A percentile compares a stretch with the other conserved stretches of the same genome.
These are phyloP conservation scores for Pterophyllum scalare DNA, from an alignment of 2,113 vertebrate genomes.

Conservation along the genomic window DNA sequence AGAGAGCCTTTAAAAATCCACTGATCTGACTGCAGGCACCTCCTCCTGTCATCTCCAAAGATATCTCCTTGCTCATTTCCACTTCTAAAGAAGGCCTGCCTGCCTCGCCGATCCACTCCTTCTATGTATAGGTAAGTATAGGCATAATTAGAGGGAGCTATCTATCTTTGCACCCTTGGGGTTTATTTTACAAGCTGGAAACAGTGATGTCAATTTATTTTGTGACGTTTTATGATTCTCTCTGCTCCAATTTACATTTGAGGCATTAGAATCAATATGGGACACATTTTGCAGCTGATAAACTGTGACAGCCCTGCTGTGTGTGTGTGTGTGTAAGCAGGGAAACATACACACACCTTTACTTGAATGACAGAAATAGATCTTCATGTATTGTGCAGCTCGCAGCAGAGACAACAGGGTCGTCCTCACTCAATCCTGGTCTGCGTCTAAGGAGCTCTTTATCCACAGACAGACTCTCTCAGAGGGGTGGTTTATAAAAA, in stretches of 20 bases:
- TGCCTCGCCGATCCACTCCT: not conserved
- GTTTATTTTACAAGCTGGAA: conserved; percentile 35
- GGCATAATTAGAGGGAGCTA: conserved; percentile 38
- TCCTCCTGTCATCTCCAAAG: conserved; percentile 48
- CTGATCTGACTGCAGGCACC: conserved; percentile 35
- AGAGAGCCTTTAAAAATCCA: conserved; percentile 13
- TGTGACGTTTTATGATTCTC: conserved; percentile 28
- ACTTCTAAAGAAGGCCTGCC: conserved; percentile 55
- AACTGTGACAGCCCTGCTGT: conserved; percentile 28
- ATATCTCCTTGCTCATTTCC: conserved; percentile 53
- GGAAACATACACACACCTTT: conserved; percentile 20
- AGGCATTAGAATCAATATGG: conserved; percentile 43
- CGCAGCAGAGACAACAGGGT: conserved; percentile 61
- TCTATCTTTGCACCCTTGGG: conserved; percentile 11
- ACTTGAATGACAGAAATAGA: conserved; percentile 65
- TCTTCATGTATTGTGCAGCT: conserved; percentile 54
- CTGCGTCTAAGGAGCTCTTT: conserved; percentile 47
- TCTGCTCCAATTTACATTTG: conserved; percentile 37
- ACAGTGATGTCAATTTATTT: conserved; percentile 52
- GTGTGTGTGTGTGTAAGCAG: no score
- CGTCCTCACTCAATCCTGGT: conserved; percentile 40
- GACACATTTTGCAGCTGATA: conserved; percentile 55
- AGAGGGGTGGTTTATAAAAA: conserved; percentile 45
- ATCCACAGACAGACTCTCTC: conserved; percentile 54
- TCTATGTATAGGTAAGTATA: not conserved